Percentiles rank a stretch among this genome's conserved stretches.
These are phyloP conservation scores for Notolabrus celidotus DNA, from an alignment of 2,797 vertebrate species.

Conservation along the genomic window DNA sequence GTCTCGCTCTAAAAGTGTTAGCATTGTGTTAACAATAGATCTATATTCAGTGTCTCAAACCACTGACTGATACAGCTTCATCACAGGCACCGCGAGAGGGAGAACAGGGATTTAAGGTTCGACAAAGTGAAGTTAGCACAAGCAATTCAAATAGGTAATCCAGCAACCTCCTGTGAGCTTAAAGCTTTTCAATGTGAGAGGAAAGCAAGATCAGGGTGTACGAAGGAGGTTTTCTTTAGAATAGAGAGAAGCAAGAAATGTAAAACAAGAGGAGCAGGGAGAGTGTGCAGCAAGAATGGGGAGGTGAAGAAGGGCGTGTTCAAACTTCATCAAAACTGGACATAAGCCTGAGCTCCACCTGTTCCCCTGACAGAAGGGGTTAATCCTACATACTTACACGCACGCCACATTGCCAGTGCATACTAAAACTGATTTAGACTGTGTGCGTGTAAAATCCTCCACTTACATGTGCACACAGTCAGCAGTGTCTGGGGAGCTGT, in stretches of 20 bases:
- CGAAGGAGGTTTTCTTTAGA: neutral
- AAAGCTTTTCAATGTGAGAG: neutral
- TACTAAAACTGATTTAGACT: constrained; percentile 5
- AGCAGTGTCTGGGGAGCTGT: constrained; percentile 24
- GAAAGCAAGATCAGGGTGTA: neutral
- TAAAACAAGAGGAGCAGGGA: constrained; percentile 14
- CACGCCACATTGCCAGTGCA: constrained; percentile 23
- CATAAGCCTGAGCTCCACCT: constrained; percentile 36
- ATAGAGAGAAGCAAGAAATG: constrained; percentile 7
- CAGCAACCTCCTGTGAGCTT: neutral
- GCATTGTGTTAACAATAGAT: constrained; percentile 15
- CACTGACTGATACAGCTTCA: no score
- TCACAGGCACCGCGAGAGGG: neutral
- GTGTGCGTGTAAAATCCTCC: constrained; percentile 24
- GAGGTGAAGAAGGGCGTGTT: constrained; percentile 9
- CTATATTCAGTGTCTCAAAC: constrained; percentile 25
- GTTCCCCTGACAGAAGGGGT: constrained; percentile 39
- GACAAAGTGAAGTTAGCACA: neutral
- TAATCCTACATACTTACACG: constrained; percentile 33
- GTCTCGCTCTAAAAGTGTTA: constrained; percentile 16
- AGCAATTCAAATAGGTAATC: neutral
- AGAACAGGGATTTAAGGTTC: neutral
- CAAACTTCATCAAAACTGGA: constrained; percentile 19
- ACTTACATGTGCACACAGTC: neutral
- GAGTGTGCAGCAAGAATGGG: neutral